Conservation (phyloP, 2,797 vertebrate genomes). For the Enteromius treurensis region DNA sequence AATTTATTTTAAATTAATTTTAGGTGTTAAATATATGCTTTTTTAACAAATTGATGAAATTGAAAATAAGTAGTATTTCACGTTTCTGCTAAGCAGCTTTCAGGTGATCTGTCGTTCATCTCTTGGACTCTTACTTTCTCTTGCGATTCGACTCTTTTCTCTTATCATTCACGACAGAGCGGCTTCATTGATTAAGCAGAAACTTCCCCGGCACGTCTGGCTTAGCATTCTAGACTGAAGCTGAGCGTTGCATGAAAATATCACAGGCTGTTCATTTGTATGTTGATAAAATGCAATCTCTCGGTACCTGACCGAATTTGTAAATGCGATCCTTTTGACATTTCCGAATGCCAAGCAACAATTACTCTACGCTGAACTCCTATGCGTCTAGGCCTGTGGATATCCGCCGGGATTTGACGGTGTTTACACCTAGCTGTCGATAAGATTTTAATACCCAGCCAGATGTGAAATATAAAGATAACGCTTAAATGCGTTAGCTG, state of each 20-base stretch:
- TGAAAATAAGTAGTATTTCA: neutral
- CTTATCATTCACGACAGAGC: constrained; percentile 34
- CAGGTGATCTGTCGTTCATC: constrained; percentile 28
- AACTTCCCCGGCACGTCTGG: constrained; percentile 49
- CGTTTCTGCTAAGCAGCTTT: neutral
- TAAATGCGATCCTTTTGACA: constrained; percentile 63
- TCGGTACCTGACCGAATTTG: constrained; percentile 56
- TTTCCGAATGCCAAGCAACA: constrained; percentile 57
- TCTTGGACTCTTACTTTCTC: constrained; percentile 47
- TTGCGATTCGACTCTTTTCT: constrained; percentile 29
- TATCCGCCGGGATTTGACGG: constrained; percentile 10
- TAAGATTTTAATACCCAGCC: constrained; percentile 42
- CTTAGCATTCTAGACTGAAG: constrained; percentile 51
- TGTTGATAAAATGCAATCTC: constrained; percentile 59
- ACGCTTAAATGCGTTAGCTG: constrained; percentile 19
- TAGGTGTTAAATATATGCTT: neutral
- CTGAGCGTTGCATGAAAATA: constrained; percentile 51
- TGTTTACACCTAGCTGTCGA: constrained; percentile 45
- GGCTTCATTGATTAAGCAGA: constrained; percentile 55
- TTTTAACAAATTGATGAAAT: neutral
- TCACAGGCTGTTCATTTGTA: constrained; percentile 61
- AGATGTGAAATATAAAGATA: constrained; percentile 34
- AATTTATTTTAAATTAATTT: neutral
- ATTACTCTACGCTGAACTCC: constrained; percentile 35
- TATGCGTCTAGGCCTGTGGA: constrained; percentile 31